A percentile compares a stretch with the other conserved stretches of the same genome.
These are phyloP conservation scores for Stenodema calcarata DNA, from an alignment of 2,888 invertebrate species.

Conservation along the genomic window DNA sequence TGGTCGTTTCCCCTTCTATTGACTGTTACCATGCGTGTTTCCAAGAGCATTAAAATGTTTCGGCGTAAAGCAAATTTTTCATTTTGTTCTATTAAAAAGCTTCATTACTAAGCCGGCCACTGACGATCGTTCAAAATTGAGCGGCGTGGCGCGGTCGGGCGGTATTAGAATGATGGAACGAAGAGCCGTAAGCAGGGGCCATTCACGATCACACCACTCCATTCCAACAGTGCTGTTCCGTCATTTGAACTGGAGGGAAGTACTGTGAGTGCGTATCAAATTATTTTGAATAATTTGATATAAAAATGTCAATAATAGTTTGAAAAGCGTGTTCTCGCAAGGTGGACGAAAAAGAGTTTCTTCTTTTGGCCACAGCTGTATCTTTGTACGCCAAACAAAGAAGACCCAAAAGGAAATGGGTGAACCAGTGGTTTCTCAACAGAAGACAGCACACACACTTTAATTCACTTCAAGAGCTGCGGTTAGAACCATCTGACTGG, in stretches of 20 bases:
- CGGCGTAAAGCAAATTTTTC: too few species aligned
- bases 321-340: constrained; percentile 1
- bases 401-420: not conserved
- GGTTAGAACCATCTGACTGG: not conserved
- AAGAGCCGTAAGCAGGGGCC: too few species aligned
- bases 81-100: too few species aligned
- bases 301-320: not conserved
- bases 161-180: too few species aligned
- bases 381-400: constrained; percentile 3
- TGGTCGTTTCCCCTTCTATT: too few species aligned
- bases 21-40: too few species aligned
- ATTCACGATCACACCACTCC: too few species aligned
- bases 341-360: not conserved
- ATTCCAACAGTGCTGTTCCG: not conserved
- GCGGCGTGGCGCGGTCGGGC: too few species aligned
- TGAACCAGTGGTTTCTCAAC: too few species aligned
- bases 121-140: too few species aligned
- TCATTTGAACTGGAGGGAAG: not conserved
- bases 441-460: constrained; percentile 1
- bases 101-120: too few species aligned
- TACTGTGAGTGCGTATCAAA: not conserved
- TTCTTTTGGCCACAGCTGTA: not conserved
- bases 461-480: not conserved
- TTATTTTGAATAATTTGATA: not conserved
- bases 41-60: too few species aligned